phyloP scores from a whole-genome alignment of 2,797 vertebrate species.

The Dendrocincla tyrannina region DNA sequence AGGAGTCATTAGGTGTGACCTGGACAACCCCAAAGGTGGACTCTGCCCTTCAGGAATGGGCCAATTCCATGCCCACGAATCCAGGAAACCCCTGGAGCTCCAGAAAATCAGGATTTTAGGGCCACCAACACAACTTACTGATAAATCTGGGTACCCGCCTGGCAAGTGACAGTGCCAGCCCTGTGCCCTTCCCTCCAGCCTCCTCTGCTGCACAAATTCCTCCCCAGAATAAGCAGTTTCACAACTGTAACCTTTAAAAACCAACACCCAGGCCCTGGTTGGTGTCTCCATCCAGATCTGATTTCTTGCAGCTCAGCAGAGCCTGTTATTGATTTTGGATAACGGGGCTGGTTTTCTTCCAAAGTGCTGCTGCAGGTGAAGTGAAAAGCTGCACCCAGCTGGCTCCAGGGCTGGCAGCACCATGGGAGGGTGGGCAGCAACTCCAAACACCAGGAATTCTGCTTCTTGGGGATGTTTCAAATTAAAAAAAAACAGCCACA shows the following conservation, averaged over 20 bases:
- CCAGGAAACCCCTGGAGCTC: not conserved
- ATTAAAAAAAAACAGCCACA: not conserved
- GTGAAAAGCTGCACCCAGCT: too few species aligned
- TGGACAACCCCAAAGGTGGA: too few species aligned
- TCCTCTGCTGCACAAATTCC: not conserved
- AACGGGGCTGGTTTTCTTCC: not conserved
- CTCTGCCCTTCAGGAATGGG: too few species aligned
- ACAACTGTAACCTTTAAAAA: not conserved
- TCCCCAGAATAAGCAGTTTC: not conserved
- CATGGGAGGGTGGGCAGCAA: not conserved
- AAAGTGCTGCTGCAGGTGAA: not conserved
- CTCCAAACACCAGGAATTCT: not conserved
- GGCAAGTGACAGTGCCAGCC: not conserved
- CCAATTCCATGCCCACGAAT: rapidly evolving
- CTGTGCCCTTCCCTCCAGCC: not conserved
- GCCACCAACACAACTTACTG: not conserved
- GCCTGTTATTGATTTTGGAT: not conserved
- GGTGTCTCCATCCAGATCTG: not conserved
- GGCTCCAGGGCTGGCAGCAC: too few species aligned
- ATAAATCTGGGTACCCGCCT: not conserved
- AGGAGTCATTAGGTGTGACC: too few species aligned
- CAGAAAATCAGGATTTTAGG: not conserved
- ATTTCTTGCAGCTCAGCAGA: not conserved
- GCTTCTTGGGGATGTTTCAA: not conserved
- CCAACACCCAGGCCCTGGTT: not conserved